phyloP scores from a whole-genome alignment of 2,888 invertebrate species.

The Noctua pronuba region DNA sequence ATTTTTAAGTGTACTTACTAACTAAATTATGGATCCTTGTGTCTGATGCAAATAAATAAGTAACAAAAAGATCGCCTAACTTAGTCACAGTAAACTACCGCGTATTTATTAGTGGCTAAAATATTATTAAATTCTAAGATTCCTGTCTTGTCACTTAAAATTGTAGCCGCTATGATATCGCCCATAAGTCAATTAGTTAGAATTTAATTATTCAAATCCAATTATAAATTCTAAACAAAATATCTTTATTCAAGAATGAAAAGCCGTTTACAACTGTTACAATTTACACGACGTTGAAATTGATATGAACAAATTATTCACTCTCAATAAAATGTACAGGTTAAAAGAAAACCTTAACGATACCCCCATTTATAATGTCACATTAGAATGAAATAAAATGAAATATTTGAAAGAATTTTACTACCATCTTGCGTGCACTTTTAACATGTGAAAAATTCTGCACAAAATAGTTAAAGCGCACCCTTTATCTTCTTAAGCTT shows the following conservation, averaged over 20 bases:
- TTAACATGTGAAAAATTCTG: background rate
- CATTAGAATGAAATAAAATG: background rate
- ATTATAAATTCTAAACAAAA: conserved; percentile 38
- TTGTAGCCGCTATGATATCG: background rate
- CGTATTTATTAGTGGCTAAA: background rate
- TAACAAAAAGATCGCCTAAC: no score
- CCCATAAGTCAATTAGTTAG: conserved; percentile 29
- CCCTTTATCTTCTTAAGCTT: background rate
- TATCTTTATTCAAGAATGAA: conserved; percentile 38
- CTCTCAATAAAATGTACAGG: background rate
- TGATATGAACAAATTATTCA: conserved; percentile 11
- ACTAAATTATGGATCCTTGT: no score
- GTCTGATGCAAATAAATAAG: no score
- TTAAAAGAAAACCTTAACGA: background rate
- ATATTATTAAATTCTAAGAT: background rate
- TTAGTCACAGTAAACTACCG: background rate
- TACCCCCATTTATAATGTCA: background rate
- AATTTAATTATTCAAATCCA: conserved; percentile 44
- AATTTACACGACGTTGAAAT: conserved; percentile 2
- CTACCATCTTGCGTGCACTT: fast-evolving
- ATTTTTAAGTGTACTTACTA: no score
- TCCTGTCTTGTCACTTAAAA: conserved; percentile 12
- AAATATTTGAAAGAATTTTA: background rate
- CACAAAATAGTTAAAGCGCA: background rate
- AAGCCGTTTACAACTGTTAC: background rate